Percentiles rank a stretch among this genome's conserved stretches.
Evolutionary conservation across 2,113 vertebrate species (phyloP).

Genomic region (Chlorocebus sabaeus): DNA sequence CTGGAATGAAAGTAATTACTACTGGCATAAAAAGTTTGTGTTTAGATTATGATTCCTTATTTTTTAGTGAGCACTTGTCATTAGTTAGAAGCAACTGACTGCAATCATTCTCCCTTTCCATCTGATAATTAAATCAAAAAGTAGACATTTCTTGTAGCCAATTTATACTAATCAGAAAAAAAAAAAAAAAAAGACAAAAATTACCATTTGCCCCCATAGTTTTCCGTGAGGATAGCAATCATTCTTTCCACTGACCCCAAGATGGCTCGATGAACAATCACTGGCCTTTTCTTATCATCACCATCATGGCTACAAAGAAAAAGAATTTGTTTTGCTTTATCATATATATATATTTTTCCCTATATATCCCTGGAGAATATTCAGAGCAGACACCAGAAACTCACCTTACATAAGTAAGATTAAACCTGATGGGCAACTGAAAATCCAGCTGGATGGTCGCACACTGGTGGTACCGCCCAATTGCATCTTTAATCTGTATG

Average conservation of each 20-base stretch:
- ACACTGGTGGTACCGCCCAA: constrained; percentile 98
- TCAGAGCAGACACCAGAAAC: background rate
- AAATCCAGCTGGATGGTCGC: constrained; percentile 98
- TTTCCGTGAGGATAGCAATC: constrained; percentile 98
- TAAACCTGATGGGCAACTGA: constrained; percentile 96
- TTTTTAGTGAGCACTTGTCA: background rate
- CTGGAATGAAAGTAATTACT: background rate
- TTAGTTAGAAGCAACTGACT: background rate
- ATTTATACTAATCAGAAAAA: background rate
- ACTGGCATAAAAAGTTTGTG: background rate
- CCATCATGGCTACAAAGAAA: constrained; percentile 90
- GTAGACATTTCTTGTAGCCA: background rate
- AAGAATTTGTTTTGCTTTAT: background rate
- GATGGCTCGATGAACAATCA: constrained; percentile 97
- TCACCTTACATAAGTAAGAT: constrained; percentile 95
- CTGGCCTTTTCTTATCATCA: constrained; percentile 95
- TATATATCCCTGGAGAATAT: background rate
- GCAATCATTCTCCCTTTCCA: background rate
- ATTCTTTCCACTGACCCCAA: constrained; percentile 98
- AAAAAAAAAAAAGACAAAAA: accelerated
- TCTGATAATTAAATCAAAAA: background rate
- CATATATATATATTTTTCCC: background rate
- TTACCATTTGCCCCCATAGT: constrained; percentile 99
- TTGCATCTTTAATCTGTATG: constrained; percentile 98
- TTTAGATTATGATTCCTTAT: background rate